phyloP scores from a whole-genome alignment of 2,113 vertebrate species.

The Crotalus helleri region DNA sequence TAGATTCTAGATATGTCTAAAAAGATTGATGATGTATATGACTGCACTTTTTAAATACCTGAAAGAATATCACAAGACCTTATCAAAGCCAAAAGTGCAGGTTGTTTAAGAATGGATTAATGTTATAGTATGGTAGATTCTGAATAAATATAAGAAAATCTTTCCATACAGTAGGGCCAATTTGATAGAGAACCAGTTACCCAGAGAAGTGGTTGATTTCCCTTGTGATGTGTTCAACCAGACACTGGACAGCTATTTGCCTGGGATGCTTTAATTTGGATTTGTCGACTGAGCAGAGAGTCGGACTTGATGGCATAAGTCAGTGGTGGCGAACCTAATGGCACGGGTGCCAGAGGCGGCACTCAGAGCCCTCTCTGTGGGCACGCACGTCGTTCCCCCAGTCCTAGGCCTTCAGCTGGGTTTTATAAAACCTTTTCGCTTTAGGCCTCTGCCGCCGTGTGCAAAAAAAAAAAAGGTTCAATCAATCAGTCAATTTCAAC shows the following conservation, averaged over 20 bases:
- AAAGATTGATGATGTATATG: neutral
- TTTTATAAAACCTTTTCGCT: too few species aligned
- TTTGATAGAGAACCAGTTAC: neutral
- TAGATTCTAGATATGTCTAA: neutral
- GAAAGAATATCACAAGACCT: neutral
- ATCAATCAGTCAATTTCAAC: too few species aligned
- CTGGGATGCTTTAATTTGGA: neutral
- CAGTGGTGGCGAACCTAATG: too few species aligned
- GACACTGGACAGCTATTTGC: neutral
- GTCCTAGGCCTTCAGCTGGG: too few species aligned
- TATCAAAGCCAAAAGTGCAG: neutral
- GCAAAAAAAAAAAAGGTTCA: too few species aligned
- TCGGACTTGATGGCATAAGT: neutral
- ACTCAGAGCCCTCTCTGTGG: too few species aligned
- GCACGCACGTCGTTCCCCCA: too few species aligned
- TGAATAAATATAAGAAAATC: neutral
- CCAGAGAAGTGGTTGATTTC: neutral
- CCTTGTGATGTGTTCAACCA: neutral
- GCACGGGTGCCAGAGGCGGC: too few species aligned
- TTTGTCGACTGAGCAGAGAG: neutral
- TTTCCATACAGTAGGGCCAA: neutral
- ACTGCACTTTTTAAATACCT: neutral
- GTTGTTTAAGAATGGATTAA: neutral
- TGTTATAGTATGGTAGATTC: neutral
- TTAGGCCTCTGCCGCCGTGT: too few species aligned